These are phyloP conservation scores for Tragopan temminckii DNA, from an alignment of 2,797 vertebrate genomes.

Conservation along the genomic window DNA sequence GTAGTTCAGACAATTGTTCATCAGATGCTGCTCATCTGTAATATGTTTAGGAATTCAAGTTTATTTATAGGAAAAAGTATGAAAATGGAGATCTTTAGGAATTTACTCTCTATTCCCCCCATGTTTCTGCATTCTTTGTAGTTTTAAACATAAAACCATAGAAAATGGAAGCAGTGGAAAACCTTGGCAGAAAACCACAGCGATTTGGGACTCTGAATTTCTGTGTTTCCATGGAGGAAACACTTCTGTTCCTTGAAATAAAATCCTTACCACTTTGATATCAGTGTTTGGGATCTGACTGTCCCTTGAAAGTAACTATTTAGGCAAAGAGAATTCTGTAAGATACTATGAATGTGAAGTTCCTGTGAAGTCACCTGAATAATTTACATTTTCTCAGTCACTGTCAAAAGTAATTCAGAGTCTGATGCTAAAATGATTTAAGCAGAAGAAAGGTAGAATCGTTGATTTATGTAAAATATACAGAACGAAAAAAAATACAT, in stretches of 20 bases:
- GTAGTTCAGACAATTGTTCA: neutral
- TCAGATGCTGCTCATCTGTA: neutral
- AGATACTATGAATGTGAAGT: rapidly evolving
- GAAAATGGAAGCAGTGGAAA: neutral
- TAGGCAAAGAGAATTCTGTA: neutral
- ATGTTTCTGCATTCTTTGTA: neutral
- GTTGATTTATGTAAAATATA: neutral
- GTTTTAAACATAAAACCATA: slow-evolving; percentile 8
- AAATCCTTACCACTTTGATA: neutral
- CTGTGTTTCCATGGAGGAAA: neutral
- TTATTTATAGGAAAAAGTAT: neutral
- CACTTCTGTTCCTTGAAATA: neutral
- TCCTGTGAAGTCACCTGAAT: neutral
- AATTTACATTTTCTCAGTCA: neutral
- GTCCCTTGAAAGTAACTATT: neutral
- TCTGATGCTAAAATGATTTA: neutral
- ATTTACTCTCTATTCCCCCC: neutral
- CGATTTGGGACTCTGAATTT: neutral
- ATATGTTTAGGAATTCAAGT: neutral
- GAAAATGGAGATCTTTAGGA: neutral
- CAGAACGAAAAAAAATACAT: neutral
- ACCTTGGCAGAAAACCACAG: neutral
- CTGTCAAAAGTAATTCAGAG: neutral
- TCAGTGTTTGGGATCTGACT: neutral
- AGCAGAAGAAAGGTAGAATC: neutral